Conservation (phyloP, 2,113 vertebrate genomes). For the Pollachius pollachius region DNA sequence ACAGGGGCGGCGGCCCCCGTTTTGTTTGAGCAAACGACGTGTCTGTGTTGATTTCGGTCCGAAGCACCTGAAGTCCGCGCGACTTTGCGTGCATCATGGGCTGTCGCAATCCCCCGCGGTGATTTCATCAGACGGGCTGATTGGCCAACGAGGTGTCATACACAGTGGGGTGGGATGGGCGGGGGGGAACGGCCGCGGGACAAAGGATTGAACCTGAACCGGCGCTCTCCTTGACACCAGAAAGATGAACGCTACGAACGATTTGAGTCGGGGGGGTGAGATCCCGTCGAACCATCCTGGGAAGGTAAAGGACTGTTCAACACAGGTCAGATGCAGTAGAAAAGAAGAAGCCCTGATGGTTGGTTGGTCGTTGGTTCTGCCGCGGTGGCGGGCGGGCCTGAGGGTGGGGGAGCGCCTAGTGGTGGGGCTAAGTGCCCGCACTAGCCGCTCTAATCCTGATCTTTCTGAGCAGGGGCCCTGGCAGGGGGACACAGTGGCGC, state of each 20-base stretch:
- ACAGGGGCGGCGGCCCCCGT: constrained; percentile 20
- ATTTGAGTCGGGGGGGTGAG: neutral
- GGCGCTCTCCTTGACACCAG: constrained; percentile 36
- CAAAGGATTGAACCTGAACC: constrained; percentile 24
- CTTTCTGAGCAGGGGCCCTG: constrained; percentile 29
- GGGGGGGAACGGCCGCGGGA: neutral
- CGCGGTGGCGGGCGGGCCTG: neutral
- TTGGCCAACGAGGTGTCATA: constrained; percentile 35
- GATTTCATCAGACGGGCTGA: constrained; percentile 18
- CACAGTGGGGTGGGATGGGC: constrained; percentile 3
- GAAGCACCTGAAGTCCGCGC: constrained; percentile 25
- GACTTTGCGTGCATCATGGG: constrained; percentile 16
- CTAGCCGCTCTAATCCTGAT: constrained; percentile 15
- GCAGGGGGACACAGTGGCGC: constrained; percentile 32
- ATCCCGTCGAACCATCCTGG: constrained; percentile 24
- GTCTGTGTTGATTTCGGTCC: constrained; percentile 51
- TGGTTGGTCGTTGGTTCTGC: neutral
- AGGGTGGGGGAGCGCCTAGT: neutral
- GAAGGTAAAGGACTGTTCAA: constrained; percentile 38
- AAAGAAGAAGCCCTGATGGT: constrained; percentile 3
- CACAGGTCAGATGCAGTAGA: constrained; percentile 14
- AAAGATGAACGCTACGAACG: constrained; percentile 24
- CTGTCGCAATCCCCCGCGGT: constrained; percentile 18
- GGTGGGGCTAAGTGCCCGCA: neutral
- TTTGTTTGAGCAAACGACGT: constrained; percentile 45